A percentile compares a stretch with the other conserved stretches of the same genome.
These are phyloP conservation scores for Acanthaster planci DNA, from an alignment of 35 echinoderm and acorn worm species.

Conservation along the genomic window DNA sequence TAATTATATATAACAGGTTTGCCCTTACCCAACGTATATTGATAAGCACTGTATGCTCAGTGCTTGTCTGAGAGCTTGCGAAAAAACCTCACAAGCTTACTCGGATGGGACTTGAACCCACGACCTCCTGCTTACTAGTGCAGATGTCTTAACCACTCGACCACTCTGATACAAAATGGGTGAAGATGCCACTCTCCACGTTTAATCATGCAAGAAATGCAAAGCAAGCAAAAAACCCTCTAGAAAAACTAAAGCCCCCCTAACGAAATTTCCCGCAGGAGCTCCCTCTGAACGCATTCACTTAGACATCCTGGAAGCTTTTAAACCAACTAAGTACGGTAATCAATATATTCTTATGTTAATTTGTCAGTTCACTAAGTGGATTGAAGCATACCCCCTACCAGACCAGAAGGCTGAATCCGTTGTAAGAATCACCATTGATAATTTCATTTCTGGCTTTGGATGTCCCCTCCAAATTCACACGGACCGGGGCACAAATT, in stretches of 20 bases:
- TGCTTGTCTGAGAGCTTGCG: no score
- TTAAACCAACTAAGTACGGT: not conserved
- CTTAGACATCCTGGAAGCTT: slow-evolving; percentile 24
- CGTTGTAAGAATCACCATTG: slow-evolving; percentile 16
- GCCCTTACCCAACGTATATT: no score
- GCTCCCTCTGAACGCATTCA: slow-evolving; percentile 30
- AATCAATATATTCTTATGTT: slow-evolving; percentile 52
- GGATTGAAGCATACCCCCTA: slow-evolving; percentile 34
- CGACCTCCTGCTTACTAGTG: not conserved
- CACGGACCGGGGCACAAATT: slow-evolving; percentile 58
- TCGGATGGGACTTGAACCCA: not conserved
- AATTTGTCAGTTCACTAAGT: slow-evolving; percentile 49
- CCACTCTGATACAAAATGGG: slow-evolving; percentile 9
- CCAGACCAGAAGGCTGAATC: slow-evolving; percentile 37
- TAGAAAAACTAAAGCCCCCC: not conserved
- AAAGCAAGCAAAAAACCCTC: not conserved
- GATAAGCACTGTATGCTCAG: no score
- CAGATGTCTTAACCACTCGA: no score
- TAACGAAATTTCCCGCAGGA: slow-evolving; percentile 1
- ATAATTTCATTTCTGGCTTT: slow-evolving; percentile 50
- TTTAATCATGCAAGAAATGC: not conserved
- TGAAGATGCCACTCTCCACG: not conserved
- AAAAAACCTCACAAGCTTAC: no score
- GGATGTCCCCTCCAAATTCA: slow-evolving; percentile 39
- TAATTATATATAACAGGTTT: no score